A percentile compares a stretch with the other conserved stretches of the same genome.
phyloP scores from a whole-genome alignment of 1,140 invertebrate genomes.

The Drosophila sproati region DNA sequence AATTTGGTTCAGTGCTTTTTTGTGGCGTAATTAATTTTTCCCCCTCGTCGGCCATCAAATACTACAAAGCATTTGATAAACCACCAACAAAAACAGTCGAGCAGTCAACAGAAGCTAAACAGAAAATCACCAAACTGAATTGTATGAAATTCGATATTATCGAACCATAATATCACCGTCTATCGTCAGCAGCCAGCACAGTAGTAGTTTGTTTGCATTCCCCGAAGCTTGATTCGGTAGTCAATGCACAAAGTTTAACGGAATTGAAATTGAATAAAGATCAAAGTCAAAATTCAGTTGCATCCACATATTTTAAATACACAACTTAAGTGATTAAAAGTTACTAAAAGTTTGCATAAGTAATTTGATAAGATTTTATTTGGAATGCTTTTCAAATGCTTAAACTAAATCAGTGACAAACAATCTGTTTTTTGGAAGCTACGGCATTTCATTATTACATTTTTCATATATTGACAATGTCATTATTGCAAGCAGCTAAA shows the following conservation, averaged over 20 bases:
- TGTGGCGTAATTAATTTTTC: slow-evolving; percentile 29
- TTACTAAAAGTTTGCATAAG: no score
- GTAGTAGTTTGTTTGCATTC: slow-evolving; percentile 33
- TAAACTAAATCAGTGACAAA: no score
- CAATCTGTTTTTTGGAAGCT: no score
- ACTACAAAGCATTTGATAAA: slow-evolving; percentile 38
- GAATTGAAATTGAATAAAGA: slow-evolving; percentile 1
- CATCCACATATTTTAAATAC: background rate
- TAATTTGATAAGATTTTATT: no score
- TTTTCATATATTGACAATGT: no score
- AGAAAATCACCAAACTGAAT: slow-evolving; percentile 40
- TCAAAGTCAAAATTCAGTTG: background rate
- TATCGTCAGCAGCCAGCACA: background rate
- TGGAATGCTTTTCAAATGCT: no score
- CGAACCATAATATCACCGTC: slow-evolving; percentile 6
- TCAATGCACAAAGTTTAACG: slow-evolving; percentile 40
- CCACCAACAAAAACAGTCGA: slow-evolving; percentile 27
- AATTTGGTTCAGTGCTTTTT: slow-evolving; percentile 75
- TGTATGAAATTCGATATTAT: slow-evolving; percentile 69
- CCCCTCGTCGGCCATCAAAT: slow-evolving; percentile 13
- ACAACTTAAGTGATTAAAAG: no score
- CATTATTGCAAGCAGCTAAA: no score
- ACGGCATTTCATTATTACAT: no score
- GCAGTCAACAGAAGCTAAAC: slow-evolving; percentile 70
- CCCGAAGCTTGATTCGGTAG: slow-evolving; percentile 24